These are phyloP conservation scores for Melanotaenia maccullochi DNA, from an alignment of 2,797 vertebrate genomes.

Conservation along the genomic window DNA sequence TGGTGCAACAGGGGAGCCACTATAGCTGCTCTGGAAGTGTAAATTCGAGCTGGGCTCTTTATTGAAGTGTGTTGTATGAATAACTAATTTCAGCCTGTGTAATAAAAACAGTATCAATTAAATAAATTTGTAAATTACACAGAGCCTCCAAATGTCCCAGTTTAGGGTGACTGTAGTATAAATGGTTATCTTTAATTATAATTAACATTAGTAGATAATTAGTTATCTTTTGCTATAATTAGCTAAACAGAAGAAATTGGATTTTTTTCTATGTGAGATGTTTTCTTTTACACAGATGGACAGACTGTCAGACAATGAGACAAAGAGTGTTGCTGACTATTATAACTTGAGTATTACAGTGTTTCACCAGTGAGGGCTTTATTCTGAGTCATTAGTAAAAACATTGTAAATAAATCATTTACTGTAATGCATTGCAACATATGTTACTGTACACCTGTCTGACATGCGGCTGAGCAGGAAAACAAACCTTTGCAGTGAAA, in stretches of 20 bases:
- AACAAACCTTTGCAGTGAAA: constrained; percentile 29
- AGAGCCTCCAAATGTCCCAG: constrained; percentile 7
- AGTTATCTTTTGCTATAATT: constrained; percentile 2
- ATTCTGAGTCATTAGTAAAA: neutral
- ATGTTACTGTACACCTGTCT: constrained; percentile 16
- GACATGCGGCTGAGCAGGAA: constrained; percentile 31
- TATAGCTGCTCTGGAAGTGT: neutral
- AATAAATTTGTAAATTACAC: constrained; percentile 28
- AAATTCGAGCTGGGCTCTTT: constrained; percentile 4
- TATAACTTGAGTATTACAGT: neutral
- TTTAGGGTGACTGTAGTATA: neutral
- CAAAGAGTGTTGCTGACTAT: neutral
- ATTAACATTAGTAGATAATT: constrained; percentile 9
- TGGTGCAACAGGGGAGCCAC: constrained; percentile 3
- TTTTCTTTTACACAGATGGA: neutral
- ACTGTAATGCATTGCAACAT: constrained; percentile 1
- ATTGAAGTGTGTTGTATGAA: constrained; percentile 14
- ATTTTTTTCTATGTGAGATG: too few species aligned
- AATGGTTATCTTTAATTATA: neutral
- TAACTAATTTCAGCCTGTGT: constrained; percentile 8
- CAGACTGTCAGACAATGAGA: neutral
- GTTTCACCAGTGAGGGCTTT: neutral
- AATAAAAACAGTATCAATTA: constrained; percentile 12
- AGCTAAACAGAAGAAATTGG: neutral
- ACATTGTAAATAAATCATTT: neutral